Conservation (phyloP, 2,888 invertebrate species). For the Tipula helvola region DNA sequence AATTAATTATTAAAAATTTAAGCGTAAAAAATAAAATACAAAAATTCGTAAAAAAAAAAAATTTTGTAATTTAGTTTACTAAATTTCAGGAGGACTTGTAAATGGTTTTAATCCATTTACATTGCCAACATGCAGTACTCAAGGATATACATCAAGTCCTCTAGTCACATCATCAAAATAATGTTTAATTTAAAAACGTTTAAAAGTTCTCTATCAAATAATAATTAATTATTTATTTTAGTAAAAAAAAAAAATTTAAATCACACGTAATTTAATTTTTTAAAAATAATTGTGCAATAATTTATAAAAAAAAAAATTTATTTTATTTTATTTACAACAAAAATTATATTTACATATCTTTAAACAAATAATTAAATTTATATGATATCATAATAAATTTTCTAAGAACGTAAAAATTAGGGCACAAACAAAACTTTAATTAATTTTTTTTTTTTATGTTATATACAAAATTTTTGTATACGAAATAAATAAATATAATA, state of each 20-base stretch:
- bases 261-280: neutral
- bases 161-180: slow-evolving; percentile 67
- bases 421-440: neutral
- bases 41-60: slow-evolving; percentile 10
- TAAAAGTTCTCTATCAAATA: neutral
- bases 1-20: neutral
- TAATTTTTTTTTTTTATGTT: neutral
- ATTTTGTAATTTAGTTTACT: slow-evolving; percentile 10
- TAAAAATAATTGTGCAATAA: neutral
- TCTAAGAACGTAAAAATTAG: neutral
- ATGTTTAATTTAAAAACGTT: slow-evolving; percentile 26
- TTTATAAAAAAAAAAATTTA: neutral
- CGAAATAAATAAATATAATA: neutral
- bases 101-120: slow-evolving; percentile 90
- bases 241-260: neutral
- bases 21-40: neutral
- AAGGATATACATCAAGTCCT: slow-evolving; percentile 66
- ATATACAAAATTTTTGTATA: neutral
- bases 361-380: neutral
- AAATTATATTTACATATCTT: neutral
- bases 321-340: neutral
- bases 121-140: slow-evolving; percentile 76
- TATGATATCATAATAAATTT: neutral
- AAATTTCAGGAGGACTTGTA: slow-evolving; percentile 49
- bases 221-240: neutral